Evolutionary conservation across 2,113 vertebrate species (phyloP).

Genomic region (Scomber colias): DNA sequence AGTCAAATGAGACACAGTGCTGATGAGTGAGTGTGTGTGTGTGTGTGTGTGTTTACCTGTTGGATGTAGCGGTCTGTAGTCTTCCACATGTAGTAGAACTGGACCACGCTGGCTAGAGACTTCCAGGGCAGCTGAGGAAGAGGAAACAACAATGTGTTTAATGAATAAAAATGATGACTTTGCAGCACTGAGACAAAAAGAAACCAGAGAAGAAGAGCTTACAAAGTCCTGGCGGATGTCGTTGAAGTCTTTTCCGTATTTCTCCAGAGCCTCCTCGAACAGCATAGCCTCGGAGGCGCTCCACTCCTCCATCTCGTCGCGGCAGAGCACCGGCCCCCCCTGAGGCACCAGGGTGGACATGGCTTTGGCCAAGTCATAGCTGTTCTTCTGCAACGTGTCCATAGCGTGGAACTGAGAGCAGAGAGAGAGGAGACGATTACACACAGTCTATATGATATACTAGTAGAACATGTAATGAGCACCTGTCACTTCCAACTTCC

Average conservation of each 20-base stretch:
- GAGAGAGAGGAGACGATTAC: not conserved
- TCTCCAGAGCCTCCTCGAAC: constrained; percentile 94
- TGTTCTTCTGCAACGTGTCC: constrained; percentile 93
- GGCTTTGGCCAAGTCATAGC: constrained; percentile 92
- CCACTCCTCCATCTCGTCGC: constrained; percentile 97
- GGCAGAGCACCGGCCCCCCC: constrained; percentile 92
- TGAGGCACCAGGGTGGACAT: constrained; percentile 96
- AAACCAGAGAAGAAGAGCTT: constrained; percentile 65
- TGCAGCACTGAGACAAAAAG: not conserved
- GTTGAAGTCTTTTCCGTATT: constrained; percentile 95
- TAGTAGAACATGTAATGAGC: too few relatives aligned
- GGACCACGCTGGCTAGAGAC: constrained; percentile 94
- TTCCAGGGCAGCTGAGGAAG: constrained; percentile 92
- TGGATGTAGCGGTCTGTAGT: constrained; percentile 97
- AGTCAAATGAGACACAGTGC: not conserved
- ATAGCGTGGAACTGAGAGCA: constrained; percentile 91
- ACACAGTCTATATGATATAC: too few relatives aligned
- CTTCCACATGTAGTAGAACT: constrained; percentile 99
- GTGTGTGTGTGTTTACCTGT: constrained; percentile 81
- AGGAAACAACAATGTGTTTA: not conserved
- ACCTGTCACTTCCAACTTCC: too few relatives aligned
- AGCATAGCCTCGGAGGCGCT: constrained; percentile 95
- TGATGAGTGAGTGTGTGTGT: not conserved
- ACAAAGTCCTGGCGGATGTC: constrained; percentile 96
- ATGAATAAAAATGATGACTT: too few relatives aligned